Evolutionary conservation across 2,797 vertebrate genomes (phyloP).

Genomic region (Anas bahamensis): DNA sequence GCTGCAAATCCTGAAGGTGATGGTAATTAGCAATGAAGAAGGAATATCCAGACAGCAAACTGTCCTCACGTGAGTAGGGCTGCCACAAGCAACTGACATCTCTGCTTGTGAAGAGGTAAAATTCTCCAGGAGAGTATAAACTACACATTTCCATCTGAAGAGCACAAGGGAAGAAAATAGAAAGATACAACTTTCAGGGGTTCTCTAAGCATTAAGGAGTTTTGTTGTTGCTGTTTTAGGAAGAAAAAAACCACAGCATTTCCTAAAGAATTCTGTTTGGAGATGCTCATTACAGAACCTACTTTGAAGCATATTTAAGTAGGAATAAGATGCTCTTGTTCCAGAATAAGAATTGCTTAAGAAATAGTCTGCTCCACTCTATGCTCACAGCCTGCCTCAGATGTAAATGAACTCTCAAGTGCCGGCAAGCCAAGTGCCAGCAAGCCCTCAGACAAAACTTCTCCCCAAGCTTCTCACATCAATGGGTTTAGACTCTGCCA

Average conservation of each 20-base stretch:
- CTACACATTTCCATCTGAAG: not conserved
- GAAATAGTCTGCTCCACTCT: not conserved
- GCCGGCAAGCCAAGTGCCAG: constrained; percentile 9
- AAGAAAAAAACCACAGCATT: not conserved
- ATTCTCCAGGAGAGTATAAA: not conserved
- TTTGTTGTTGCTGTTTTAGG: not conserved
- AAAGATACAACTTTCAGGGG: not conserved
- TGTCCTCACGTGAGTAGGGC: not conserved
- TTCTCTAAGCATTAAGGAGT: not conserved
- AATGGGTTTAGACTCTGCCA: not conserved
- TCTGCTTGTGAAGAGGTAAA: not conserved
- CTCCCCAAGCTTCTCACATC: constrained; percentile 4
- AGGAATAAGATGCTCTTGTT: not conserved
- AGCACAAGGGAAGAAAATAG: not conserved
- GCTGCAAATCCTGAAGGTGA: not conserved
- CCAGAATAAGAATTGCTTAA: constrained; percentile 7
- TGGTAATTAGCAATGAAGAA: not conserved
- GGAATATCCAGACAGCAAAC: not conserved
- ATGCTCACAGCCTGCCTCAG: constrained; percentile 13
- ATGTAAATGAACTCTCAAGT: constrained; percentile 56
- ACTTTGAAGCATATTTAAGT: constrained; percentile 24
- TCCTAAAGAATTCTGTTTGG: constrained; percentile 31
- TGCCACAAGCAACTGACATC: not conserved
- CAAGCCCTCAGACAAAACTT: constrained; percentile 10
- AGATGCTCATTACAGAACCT: not conserved